phyloP scores from a whole-genome alignment of 2,888 invertebrate species.

The Strigamia crassipes region DNA sequence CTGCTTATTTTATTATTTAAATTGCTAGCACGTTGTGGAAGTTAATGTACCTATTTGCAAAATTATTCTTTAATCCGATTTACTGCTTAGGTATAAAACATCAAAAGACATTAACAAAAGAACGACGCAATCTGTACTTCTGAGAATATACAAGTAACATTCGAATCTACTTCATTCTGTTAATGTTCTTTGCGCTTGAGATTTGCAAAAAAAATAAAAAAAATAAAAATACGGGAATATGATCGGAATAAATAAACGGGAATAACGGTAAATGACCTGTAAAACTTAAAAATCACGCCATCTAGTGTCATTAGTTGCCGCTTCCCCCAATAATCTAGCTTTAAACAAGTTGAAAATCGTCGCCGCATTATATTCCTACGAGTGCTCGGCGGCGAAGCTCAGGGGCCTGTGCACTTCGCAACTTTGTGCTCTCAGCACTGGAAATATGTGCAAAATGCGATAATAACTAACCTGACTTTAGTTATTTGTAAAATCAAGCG shows the following conservation, averaged over 20 bases:
- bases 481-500: not conserved
- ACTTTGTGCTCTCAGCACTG: not conserved
- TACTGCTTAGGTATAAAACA: not conserved
- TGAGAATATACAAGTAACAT: too few species aligned
- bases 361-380: not conserved
- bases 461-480: not conserved
- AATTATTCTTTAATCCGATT: constrained; percentile 13
- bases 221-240: too few species aligned
- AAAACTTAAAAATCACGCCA: too few species aligned
- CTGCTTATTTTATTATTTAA: constrained; percentile 16
- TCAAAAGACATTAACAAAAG: constrained; percentile 1
- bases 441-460: not conserved
- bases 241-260: too few species aligned
- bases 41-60: constrained; percentile 8
- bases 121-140: not conserved
- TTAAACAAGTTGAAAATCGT: not conserved
- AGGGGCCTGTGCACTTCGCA: not conserved
- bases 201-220: too few species aligned
- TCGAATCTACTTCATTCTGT: not conserved
- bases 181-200: too few species aligned
- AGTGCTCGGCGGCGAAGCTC: not conserved
- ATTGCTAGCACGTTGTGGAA: not conserved
- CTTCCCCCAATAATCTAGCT: not conserved
- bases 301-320: too few species aligned
- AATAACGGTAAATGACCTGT: too few species aligned